Conservation (phyloP, 2,113 vertebrate genomes). For the Scolopax mira region DNA sequence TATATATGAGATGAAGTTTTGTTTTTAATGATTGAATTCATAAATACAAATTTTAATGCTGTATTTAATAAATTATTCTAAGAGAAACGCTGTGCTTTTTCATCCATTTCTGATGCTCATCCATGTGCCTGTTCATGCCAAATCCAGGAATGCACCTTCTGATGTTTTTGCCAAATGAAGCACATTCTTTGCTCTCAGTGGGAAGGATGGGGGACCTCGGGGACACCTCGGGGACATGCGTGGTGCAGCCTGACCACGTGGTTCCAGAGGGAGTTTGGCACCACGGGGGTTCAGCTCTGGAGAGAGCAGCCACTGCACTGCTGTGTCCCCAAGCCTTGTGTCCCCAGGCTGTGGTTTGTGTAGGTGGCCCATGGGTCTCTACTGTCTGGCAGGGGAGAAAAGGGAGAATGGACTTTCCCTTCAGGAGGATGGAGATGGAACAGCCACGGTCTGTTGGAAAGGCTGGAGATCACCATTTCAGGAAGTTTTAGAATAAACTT, state of each 20-base stretch:
- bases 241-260: accelerated
- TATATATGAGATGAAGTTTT: conserved; percentile 31
- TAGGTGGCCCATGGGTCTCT: neutral
- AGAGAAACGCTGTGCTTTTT: conserved; percentile 38
- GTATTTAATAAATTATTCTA: conserved; percentile 76
- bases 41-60: conserved; percentile 64
- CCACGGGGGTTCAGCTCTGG: neutral
- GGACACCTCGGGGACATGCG: neutral
- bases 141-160: conserved; percentile 3
- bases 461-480: neutral
- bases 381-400: neutral
- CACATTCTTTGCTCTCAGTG: neutral
- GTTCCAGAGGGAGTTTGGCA: neutral
- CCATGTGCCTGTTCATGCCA: conserved; percentile 17
- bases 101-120: conserved; percentile 17
- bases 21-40: conserved; percentile 61
- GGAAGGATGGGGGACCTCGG: neutral
- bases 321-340: neutral
- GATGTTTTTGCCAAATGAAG: neutral
- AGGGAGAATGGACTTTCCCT: neutral
- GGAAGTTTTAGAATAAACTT: neutral
- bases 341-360: neutral
- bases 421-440: neutral
- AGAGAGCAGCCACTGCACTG: neutral
- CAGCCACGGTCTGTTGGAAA: neutral